Percentiles rank a stretch among this genome's conserved stretches.
Evolutionary conservation across 2,113 vertebrate species (phyloP).

Genomic region (Dromiciops gliroides): DNA sequence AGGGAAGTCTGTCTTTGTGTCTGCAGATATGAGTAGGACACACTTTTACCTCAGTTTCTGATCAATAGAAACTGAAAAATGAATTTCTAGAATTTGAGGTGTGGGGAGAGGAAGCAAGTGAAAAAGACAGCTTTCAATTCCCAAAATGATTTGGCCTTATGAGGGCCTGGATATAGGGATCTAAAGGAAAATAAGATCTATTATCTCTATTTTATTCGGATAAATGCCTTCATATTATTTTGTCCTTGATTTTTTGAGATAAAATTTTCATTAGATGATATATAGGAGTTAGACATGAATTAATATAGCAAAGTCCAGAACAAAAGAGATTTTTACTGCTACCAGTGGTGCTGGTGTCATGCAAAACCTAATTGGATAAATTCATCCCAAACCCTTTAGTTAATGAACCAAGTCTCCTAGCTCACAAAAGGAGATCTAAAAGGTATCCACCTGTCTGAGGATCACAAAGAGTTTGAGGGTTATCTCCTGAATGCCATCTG

Average conservation of each 20-base stretch:
- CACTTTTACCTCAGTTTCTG: no score
- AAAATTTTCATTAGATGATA: not conserved
- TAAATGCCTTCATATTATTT: not conserved
- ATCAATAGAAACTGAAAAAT: no score
- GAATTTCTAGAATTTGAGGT: not conserved
- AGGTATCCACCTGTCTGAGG: not conserved
- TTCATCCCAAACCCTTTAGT: not conserved
- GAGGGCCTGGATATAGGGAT: not conserved
- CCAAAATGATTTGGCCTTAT: not conserved
- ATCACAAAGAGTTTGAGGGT: not conserved
- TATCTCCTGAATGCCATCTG: not conserved
- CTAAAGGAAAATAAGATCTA: not conserved
- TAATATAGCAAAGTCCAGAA: not conserved
- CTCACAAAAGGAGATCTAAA: no score
- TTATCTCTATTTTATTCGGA: not conserved
- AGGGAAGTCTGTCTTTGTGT: no score
- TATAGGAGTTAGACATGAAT: not conserved
- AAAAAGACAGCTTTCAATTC: not conserved
- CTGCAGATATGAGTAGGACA: no score
- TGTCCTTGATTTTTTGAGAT: not conserved
- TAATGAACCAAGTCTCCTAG: not conserved
- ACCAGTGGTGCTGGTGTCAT: not conserved
- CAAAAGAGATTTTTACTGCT: not conserved
- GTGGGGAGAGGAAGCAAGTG: not conserved
- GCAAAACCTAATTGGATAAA: not conserved